Evolutionary conservation across 64 coral and sea anemone species (phyloP), one percentile per base, ranked within the genome.

Genomic region (Pocillopora verrucosa): DNA sequence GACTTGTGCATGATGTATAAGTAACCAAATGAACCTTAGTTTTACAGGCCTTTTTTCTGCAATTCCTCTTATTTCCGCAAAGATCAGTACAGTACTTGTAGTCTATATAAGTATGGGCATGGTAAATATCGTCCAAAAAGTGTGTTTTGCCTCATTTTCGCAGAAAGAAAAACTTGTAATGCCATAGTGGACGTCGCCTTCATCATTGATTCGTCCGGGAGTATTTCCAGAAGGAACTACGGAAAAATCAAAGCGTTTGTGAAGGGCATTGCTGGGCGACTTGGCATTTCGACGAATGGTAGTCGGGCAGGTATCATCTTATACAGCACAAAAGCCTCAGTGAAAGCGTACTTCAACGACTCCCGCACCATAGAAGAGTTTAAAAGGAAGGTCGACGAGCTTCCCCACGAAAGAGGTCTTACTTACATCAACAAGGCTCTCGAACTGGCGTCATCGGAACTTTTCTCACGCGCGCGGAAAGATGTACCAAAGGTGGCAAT

Each of bases 141-240:
- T 3, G 16, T 63, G 0, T 17, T 30, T 70, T 69, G 4, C 9
- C 24, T 70, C 26, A 70, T 70, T 1, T n/a, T 11, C 20, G 25
- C 38, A 85, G 82, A 37, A 35, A 57, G 82, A 63, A 72, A 24
- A 85, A 72, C 38, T 13, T 97, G 95, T 58, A 76, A 80, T 34
- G 78, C 76, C 16, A 84, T 19, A 20, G 89, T 90, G 22, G 95
- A 97, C 59, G 5, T 97, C 34, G 95, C 88, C 36, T 97, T 97
- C 58, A 97, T 97, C 34, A 88, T 97, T 11, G 95, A 97, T 58
- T 91, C 95, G 15, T 97, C 95, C 0, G 88, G 90, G 30, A 97
- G 91, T 65, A 93, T 97, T 25, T 26, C 59, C 7, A 79, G 75
- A 22, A 73, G 69, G 65, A 92, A 87, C 73, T 97, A 94, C 56